These are phyloP conservation scores for Apolygus lucorum DNA, from an alignment of 1,140 invertebrate genomes.

Conservation along the genomic window DNA sequence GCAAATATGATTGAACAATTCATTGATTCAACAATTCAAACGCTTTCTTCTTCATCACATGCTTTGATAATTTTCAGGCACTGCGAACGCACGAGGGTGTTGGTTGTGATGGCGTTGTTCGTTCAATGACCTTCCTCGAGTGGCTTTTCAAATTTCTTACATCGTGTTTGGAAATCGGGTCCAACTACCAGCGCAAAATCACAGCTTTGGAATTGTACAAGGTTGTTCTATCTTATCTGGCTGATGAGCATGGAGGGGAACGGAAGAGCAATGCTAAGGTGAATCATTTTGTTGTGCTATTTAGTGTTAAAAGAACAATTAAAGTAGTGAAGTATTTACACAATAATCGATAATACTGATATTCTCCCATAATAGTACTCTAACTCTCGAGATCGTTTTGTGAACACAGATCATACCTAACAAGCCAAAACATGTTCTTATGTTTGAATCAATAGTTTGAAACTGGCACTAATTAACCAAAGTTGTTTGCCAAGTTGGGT, in stretches of 20 bases:
- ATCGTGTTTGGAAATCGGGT: constrained; percentile 43
- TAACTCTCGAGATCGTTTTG: too few relatives aligned
- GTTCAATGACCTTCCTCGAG: constrained; percentile 37
- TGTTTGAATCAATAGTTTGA: too few relatives aligned
- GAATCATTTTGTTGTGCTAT: background rate
- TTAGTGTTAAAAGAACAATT: too few relatives aligned
- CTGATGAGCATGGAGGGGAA: constrained; percentile 16
- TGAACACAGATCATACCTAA: too few relatives aligned
- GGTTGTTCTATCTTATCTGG: constrained; percentile 35
- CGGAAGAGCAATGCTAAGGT: constrained; percentile 18
- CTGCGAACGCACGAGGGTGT: background rate
- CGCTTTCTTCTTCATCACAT: too few relatives aligned
- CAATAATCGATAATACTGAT: too few relatives aligned
- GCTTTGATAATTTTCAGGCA: background rate
- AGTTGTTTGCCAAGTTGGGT: too few relatives aligned
- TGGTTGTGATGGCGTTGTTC: background rate
- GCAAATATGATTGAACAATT: background rate
- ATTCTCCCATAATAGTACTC: too few relatives aligned
- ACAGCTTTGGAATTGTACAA: constrained; percentile 41
- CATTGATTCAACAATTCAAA: too few relatives aligned
- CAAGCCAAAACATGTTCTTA: too few relatives aligned
- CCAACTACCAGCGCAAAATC: constrained; percentile 48
- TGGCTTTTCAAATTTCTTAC: constrained; percentile 44
- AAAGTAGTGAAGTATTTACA: too few relatives aligned
- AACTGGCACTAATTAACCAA: too few relatives aligned